Percentiles rank a stretch among this genome's conserved stretches.
Evolutionary conservation across 2,888 invertebrate species (phyloP).

Genomic region (Pyralis farinalis): DNA sequence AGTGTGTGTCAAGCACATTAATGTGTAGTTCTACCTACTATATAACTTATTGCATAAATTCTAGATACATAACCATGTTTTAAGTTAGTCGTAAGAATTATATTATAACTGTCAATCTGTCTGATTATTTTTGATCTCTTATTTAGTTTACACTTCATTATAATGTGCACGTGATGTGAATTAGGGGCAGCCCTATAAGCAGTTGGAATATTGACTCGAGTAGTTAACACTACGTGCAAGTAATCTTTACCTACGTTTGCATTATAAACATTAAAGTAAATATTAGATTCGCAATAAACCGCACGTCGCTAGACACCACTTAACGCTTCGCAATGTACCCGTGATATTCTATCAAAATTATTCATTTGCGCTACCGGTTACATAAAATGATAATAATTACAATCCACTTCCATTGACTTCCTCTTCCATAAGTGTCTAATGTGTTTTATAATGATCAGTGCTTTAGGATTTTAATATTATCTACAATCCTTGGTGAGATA

Average conservation of each 20-base stretch:
- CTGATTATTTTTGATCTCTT: too few relatives aligned
- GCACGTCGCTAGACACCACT: conserved; percentile 33
- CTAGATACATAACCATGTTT: too few relatives aligned
- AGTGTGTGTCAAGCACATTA: too few relatives aligned
- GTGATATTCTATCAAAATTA: conserved; percentile 8
- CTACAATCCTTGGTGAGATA: not conserved
- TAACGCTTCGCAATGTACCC: conserved; percentile 35
- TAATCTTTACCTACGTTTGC: conserved; percentile 28
- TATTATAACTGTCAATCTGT: too few relatives aligned
- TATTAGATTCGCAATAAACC: conserved; percentile 44
- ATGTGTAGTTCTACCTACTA: too few relatives aligned
- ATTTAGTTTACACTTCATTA: too few relatives aligned
- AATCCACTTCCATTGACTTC: not conserved
- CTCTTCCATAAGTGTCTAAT: not conserved
- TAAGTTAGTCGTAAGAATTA: too few relatives aligned
- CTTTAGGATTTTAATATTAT: not conserved
- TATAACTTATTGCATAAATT: too few relatives aligned
- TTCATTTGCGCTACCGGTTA: not conserved
- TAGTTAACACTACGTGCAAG: conserved; percentile 35
- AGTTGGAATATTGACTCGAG: conserved; percentile 36
- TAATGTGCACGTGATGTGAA: too few relatives aligned
- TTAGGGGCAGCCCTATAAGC: conserved; percentile 31
- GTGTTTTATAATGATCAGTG: too few relatives aligned
- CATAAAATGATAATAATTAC: not conserved
- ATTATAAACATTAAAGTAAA: conserved; percentile 37